phyloP scores from a whole-genome alignment of 2,888 invertebrate species.

The Diploptera punctata region DNA sequence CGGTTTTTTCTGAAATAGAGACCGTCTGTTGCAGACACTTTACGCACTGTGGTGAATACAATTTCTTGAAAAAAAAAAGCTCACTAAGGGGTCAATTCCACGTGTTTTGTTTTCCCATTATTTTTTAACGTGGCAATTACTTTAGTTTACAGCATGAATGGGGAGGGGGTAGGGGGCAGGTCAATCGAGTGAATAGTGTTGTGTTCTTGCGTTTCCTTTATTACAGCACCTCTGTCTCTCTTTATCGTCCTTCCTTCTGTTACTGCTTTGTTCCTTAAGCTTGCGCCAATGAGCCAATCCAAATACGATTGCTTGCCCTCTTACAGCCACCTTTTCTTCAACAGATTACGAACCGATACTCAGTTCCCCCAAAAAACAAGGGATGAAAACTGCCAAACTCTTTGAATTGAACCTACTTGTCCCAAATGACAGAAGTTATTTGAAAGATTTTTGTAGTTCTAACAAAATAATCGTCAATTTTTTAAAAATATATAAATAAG shows the following conservation, averaged over 20 bases:
- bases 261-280: slow-evolving; percentile 20
- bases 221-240: slow-evolving; percentile 19
- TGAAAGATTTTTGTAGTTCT: too few relatives aligned
- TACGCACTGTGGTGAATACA: too few relatives aligned
- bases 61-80: too few relatives aligned
- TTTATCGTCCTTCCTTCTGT: background rate
- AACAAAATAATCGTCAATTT: too few relatives aligned
- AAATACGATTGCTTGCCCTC: slow-evolving; percentile 30
- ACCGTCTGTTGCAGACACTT: too few relatives aligned
- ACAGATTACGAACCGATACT: slow-evolving; percentile 17
- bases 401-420: too few relatives aligned
- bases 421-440: too few relatives aligned
- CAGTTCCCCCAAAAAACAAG: background rate
- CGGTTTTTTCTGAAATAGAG: too few relatives aligned
- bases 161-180: background rate
- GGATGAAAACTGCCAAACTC: background rate
- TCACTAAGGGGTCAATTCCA: too few relatives aligned
- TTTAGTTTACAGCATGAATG: background rate
- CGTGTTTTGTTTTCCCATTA: background rate
- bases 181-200: slow-evolving; percentile 11
- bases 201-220: slow-evolving; percentile 22
- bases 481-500: too few relatives aligned
- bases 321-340: background rate
- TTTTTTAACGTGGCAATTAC: slow-evolving; percentile 19
- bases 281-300: slow-evolving; percentile 34